phyloP scores from a whole-genome alignment of 2,797 vertebrate genomes.

The Dermochelys coriacea region DNA sequence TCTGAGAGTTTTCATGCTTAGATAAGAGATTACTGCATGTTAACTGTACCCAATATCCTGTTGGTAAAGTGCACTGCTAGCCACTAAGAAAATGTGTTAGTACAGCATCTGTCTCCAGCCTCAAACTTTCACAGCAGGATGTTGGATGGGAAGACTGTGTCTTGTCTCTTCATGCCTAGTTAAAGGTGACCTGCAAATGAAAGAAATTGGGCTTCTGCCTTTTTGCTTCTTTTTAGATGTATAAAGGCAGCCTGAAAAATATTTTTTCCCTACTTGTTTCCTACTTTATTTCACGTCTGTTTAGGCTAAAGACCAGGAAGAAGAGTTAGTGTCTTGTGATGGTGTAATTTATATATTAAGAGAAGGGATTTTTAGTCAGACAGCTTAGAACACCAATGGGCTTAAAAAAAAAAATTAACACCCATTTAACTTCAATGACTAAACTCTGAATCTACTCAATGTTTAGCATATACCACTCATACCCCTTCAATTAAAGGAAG shows the following conservation, averaged over 20 bases:
- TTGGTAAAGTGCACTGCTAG: not conserved
- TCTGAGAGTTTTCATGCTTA: not conserved
- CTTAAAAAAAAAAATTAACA: not conserved
- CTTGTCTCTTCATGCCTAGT: not conserved
- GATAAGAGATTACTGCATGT: not conserved
- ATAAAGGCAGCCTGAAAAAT: not conserved
- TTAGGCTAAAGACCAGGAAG: not conserved
- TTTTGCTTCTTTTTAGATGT: constrained; percentile 10
- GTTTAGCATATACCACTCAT: not conserved
- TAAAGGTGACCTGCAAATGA: not conserved
- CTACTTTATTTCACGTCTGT: not conserved
- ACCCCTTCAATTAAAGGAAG: not conserved
- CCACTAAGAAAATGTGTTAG: not conserved
- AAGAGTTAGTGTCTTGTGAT: not conserved
- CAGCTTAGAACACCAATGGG: not conserved
- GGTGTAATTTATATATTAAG: not conserved
- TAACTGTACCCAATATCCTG: not conserved
- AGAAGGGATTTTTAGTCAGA: not conserved
- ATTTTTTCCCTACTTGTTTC: not conserved
- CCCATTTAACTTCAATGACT: not conserved
- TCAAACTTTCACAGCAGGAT: not conserved
- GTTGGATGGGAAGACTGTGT: not conserved
- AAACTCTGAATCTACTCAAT: not conserved
- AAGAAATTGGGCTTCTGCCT: not conserved
- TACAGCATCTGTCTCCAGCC: not conserved